Evolutionary conservation across 1,140 invertebrate genomes (phyloP).

Genomic region (Meteorus sp.): DNA sequence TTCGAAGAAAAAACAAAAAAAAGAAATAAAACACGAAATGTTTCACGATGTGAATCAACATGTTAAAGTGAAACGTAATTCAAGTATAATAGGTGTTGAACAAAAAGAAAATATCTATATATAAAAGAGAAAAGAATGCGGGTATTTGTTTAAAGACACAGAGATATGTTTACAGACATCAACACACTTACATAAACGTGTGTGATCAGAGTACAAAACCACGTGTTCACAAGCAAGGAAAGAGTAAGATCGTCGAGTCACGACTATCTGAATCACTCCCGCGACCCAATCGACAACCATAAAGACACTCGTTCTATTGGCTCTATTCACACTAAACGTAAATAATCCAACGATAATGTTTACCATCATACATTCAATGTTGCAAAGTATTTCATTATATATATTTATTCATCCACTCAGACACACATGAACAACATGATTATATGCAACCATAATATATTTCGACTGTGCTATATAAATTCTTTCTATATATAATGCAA

Average conservation of each 20-base stretch:
- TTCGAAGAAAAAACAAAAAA: background rate
- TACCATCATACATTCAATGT: too few species aligned
- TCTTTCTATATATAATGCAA: too few species aligned
- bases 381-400: too few species aligned
- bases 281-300: conserved; percentile 18
- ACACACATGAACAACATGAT: too few species aligned
- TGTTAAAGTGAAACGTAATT: background rate
- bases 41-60: background rate
- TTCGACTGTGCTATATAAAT: too few species aligned
- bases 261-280: conserved; percentile 23
- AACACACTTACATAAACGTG: background rate
- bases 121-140: too few species aligned
- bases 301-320: conserved; percentile 10
- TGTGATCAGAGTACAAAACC: conserved; percentile 6
- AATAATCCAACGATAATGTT: conserved; percentile 2
- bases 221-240: background rate
- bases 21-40: background rate
- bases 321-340: conserved; percentile 16
- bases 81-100: background rate
- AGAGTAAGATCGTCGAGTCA: conserved; percentile 22
- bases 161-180: too few species aligned
- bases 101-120: background rate
- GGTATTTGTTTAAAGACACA: background rate
- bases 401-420: too few species aligned
- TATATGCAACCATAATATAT: too few species aligned